Conservation (phyloP, 2,797 vertebrate species). For the Cossypha polioptera region DNA sequence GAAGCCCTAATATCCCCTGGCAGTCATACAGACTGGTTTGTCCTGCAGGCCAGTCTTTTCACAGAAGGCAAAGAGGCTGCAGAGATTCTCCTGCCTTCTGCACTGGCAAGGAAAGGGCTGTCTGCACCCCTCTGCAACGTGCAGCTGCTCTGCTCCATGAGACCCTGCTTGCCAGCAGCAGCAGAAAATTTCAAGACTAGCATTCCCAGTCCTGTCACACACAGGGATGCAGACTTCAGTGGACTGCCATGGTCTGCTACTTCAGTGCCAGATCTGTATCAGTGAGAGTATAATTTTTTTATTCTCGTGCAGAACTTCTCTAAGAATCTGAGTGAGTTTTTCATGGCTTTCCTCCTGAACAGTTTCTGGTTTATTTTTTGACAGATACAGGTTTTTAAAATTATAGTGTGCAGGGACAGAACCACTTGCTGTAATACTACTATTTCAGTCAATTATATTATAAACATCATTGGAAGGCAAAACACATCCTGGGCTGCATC, state of each 20-base stretch:
- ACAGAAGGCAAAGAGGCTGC: background rate
- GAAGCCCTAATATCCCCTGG: background rate
- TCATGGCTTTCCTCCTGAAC: background rate
- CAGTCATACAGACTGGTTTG: background rate
- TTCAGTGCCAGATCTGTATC: background rate
- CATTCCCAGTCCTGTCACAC: background rate
- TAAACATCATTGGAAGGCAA: background rate
- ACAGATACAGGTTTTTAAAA: background rate
- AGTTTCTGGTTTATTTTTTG: background rate
- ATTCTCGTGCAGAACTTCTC: background rate
- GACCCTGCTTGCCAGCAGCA: background rate
- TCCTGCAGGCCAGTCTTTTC: background rate
- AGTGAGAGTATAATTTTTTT: background rate
- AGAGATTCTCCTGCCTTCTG: background rate
- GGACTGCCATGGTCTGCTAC: background rate
- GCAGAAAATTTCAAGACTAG: background rate
- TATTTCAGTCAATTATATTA: background rate
- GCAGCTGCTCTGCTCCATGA: background rate
- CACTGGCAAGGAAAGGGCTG: background rate
- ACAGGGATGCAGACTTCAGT: background rate
- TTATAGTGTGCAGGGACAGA: background rate
- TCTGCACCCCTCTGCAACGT: background rate
- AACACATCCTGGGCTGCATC: background rate
- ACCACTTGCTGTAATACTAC: background rate
- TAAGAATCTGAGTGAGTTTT: background rate